phyloP scores from a whole-genome alignment of 2,888 invertebrate species.

The Cataglyphis rosenhaueri region DNA sequence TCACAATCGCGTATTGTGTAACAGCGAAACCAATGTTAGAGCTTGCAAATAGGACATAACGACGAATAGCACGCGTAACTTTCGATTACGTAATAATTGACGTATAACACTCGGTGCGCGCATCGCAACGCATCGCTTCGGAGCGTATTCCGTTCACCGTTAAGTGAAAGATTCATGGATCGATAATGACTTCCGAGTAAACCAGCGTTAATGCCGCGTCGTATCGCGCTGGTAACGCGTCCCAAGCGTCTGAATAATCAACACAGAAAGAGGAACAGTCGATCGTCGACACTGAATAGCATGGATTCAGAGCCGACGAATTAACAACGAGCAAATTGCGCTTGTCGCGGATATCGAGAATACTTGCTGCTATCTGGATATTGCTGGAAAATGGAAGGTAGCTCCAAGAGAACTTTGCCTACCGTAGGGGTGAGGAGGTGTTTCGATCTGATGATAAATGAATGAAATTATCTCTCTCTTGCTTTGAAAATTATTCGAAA shows the following conservation, averaged over 20 bases:
- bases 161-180: conserved; percentile 55
- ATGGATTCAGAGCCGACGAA: conserved; percentile 18
- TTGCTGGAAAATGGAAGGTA: conserved; percentile 32
- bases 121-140: conserved; percentile 11
- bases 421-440: not conserved
- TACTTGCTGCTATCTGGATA: conserved; percentile 23
- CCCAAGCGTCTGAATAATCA: conserved; percentile 39
- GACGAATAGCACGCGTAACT: conserved; percentile 21
- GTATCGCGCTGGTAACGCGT: not conserved
- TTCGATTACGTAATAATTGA: conserved; percentile 48
- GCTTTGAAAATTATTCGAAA: conserved; percentile 14
- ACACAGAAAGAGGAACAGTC: not conserved
- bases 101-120: conserved; percentile 18
- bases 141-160: conserved; percentile 23
- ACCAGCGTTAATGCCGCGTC: conserved; percentile 5
- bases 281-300: conserved; percentile 21
- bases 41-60: conserved; percentile 22
- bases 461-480: conserved; percentile 6
- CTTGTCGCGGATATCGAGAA: conserved; percentile 41
- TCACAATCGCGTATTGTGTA: conserved; percentile 12
- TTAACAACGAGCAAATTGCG: conserved; percentile 44
- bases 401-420: not conserved
- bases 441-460: not conserved
- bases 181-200: conserved; percentile 48
- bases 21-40: conserved; percentile 12